A percentile compares a stretch with the other conserved stretches of the same genome.
Conservation (phyloP, 2,888 invertebrate species). For the Capitulum mitella region DNA sequence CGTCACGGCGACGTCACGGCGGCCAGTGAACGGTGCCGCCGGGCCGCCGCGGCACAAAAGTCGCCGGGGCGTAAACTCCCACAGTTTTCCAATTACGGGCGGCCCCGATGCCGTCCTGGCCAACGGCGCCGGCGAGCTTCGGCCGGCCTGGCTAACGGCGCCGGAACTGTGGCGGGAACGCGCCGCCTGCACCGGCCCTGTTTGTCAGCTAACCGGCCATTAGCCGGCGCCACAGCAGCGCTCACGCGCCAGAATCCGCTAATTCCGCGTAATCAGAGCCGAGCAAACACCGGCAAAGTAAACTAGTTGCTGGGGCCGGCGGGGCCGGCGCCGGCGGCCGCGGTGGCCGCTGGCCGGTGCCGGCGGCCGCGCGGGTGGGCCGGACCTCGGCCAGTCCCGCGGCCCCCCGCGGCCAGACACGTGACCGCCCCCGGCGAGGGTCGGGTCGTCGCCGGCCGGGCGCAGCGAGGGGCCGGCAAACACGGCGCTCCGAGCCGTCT, state of each 20-base stretch:
- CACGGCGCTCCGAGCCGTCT: neutral
- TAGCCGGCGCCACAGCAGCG: neutral
- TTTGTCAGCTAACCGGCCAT: too few species aligned
- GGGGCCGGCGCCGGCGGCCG: neutral
- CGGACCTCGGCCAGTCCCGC: neutral
- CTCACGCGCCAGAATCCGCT: neutral
- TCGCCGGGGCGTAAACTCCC: neutral
- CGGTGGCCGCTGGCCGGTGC: neutral
- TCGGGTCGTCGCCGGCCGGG: neutral
- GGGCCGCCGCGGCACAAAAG: neutral
- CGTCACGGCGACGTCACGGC: neutral
- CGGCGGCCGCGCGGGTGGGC: neutral
- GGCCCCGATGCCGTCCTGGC: neutral
- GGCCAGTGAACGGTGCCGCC: neutral
- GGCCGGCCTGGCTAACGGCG: neutral
- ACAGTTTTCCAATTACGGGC: neutral
- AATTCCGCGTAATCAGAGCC: neutral
- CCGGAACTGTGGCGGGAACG: neutral
- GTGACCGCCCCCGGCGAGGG: neutral
- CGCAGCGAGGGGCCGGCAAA: slow-evolving; percentile 1
- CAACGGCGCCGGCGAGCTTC: neutral
- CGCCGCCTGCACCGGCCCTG: neutral
- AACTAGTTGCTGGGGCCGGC: neutral
- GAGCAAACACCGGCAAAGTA: too few species aligned
- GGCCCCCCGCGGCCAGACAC: neutral